A percentile compares a stretch with the other conserved stretches of the same genome.
Conservation (phyloP, 2,888 invertebrate genomes). For the Epirrhoe tristata region DNA sequence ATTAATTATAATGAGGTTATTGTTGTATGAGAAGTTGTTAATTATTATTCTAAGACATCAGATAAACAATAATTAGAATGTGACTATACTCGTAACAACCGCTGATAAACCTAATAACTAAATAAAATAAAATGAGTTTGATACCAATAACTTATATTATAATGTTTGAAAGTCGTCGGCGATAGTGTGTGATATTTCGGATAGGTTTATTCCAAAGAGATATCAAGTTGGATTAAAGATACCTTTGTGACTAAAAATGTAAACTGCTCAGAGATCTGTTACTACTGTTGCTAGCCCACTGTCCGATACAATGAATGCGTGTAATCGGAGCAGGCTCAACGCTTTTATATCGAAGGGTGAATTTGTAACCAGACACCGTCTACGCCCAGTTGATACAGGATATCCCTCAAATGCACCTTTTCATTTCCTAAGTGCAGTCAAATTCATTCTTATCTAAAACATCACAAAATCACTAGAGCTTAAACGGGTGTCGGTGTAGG, state of each 20-base stretch:
- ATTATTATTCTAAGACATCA: not conserved
- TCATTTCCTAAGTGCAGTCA: constrained; percentile 82
- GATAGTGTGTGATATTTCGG: not conserved
- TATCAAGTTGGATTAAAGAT: not conserved
- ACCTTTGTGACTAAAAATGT: not conserved
- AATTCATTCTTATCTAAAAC: constrained; percentile 60
- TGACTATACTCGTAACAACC: not conserved
- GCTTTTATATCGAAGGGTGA: constrained; percentile 80
- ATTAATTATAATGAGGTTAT: not conserved
- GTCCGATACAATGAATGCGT: constrained; percentile 54
- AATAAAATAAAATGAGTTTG: not conserved
- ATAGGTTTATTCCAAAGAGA: not conserved
- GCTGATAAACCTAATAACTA: too few relatives aligned
- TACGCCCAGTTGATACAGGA: constrained; percentile 67
- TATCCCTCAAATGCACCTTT: constrained; percentile 61
- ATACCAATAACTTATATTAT: not conserved
- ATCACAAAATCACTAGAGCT: constrained; percentile 14
- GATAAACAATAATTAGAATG: not conserved
- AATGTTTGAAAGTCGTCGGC: not conserved
- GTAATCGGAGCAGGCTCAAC: constrained; percentile 68
- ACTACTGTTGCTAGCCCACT: constrained; percentile 18
- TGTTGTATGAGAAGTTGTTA: not conserved
- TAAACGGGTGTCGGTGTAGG: not conserved
- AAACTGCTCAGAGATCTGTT: constrained; percentile 6
- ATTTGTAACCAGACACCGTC: constrained; percentile 71